Evolutionary conservation across 2,797 vertebrate species (phyloP).

Genomic region (Gambelia wislizenii): DNA sequence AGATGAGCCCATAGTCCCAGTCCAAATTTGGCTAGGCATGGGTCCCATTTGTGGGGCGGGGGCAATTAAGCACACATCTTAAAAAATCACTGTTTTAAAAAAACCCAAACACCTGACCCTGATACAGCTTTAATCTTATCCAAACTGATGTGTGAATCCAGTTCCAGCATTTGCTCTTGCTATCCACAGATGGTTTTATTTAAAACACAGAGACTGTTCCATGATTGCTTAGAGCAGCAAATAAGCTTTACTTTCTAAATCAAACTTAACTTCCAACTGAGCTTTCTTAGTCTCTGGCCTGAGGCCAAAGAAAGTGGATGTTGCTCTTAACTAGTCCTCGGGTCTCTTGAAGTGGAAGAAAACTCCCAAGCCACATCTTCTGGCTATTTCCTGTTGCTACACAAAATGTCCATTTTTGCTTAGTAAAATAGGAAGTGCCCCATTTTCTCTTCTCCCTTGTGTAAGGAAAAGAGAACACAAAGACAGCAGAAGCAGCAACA

Average conservation of each 20-base stretch:
- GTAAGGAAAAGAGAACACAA: neutral
- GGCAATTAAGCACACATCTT: no score
- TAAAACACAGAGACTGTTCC: neutral
- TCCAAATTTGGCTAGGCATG: no score
- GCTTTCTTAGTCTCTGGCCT: neutral
- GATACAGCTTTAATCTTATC: neutral
- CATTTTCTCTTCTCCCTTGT: neutral
- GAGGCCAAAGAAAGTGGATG: neutral
- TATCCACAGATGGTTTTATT: neutral
- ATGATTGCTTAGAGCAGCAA: neutral
- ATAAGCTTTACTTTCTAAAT: neutral
- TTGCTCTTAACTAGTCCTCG: neutral
- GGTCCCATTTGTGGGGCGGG: no score
- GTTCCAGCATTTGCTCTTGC: neutral
- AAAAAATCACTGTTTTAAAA: no score
- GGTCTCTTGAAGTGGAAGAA: neutral
- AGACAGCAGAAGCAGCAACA: neutral
- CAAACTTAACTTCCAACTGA: neutral
- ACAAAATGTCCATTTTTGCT: neutral
- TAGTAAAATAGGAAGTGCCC: neutral
- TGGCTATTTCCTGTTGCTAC: neutral
- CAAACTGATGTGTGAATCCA: neutral
- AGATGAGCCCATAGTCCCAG: no score
- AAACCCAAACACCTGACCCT: no score
- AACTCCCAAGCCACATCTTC: neutral